Conservation (phyloP, 2,888 invertebrate species). For the Leptothorax acervorum region DNA sequence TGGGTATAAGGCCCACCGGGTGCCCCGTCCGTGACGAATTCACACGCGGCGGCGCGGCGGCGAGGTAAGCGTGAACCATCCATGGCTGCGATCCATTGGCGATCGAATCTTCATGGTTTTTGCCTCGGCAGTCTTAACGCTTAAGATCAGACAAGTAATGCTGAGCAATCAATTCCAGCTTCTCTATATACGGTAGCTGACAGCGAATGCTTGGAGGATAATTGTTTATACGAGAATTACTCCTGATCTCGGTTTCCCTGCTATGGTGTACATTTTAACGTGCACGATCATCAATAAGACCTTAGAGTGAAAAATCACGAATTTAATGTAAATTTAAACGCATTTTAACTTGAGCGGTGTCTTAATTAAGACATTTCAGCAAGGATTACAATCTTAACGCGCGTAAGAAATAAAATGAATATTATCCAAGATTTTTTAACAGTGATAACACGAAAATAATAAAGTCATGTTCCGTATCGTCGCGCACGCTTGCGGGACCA, state of each 20-base stretch:
- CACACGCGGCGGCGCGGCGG: slow-evolving; percentile 27
- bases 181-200: slow-evolving; percentile 15
- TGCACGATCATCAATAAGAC: neutral
- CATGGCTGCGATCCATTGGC: slow-evolving; percentile 1
- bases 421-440: neutral
- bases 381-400: neutral
- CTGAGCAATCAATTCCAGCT: slow-evolving; percentile 13
- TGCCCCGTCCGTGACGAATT: slow-evolving; percentile 61
- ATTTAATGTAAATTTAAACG: neutral
- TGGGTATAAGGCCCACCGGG: slow-evolving; percentile 62
- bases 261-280: neutral
- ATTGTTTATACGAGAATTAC: slow-evolving; percentile 1
- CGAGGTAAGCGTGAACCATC: slow-evolving; percentile 11
- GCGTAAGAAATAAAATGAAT: neutral
- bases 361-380: neutral
- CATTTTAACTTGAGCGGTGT: neutral
- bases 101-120: slow-evolving; percentile 30
- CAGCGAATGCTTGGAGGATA: slow-evolving; percentile 2
- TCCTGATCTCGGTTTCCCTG: neutral
- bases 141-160: slow-evolving; percentile 18
- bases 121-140: neutral
- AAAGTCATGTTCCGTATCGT: neutral
- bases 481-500: neutral
- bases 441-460: neutral
- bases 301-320: neutral